Base-by-base conservation (phyloP, 2,888 invertebrate species). In the Seira sanloemensis region DNA sequence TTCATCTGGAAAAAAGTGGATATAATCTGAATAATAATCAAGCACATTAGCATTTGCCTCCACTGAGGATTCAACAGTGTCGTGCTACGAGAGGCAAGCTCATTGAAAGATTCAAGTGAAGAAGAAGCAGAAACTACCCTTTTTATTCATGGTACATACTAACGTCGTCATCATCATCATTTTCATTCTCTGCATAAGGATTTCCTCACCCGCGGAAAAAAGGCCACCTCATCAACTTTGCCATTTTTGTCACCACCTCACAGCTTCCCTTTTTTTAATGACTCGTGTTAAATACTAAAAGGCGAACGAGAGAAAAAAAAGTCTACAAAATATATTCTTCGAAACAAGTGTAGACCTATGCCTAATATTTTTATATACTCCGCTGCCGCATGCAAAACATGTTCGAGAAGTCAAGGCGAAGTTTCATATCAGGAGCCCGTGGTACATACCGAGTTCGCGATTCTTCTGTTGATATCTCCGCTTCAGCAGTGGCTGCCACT, bases 341-440 rank as follows among this genome's bases (percentile, higher is more conserved):
- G n/a, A 2, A 50, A 50, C 12, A 7, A 12, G 12, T 37, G 4
- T 37, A 50, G 12, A 50, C 50, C 5, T 50, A 50, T 50, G 50
- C 50, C 12, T 18, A 50, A 50, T 50, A 50, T 50, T 50, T 50
- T 50, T 50, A 2, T 78, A 68, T 65, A 62, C 75, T 50, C 50
- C 50, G 50, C 50, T 12, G 50, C 62, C 66, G 78, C 37, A 84
- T 84, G 84, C 69, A 69, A 84, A 86, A 78, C 69, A 89, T 89
- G 89, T 89, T 89, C 80, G 89, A 89, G 79, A 89, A 89, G 82
- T 89, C 89, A 23, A 88, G 88, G 78, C 76, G 87, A 73, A 89
- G 88, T 86, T 83, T 89, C 65, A 83, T 86, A 65, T 88, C 89
- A 76, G 89, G 87, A 62, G 88, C 89, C 65, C 79, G 89, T 24